Base-by-base conservation (phyloP, 2,113 vertebrate species). In the Orthonyx spaldingii region DNA sequence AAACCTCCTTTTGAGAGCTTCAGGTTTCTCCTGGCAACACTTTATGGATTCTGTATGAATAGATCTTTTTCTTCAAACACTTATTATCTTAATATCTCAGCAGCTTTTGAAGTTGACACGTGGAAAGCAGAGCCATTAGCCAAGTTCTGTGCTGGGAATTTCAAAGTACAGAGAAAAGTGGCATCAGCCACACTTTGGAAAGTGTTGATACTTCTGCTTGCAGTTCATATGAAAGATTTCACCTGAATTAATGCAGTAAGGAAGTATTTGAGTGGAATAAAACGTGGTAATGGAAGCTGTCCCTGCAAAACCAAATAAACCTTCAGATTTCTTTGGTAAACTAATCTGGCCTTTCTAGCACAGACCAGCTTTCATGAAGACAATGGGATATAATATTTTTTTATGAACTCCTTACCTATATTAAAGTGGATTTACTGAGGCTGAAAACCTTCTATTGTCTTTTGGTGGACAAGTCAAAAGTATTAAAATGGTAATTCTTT, bases 401-500 rank as follows among this genome's bases (percentile, higher is more conserved):
- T 93, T 76, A 84, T 83, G 65, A 93, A 94, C 96, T 87, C 80
- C 93, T 97, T 94, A 93, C 75, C 76, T 96, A 77, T 64, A 96
- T 96, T 97, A 84, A 96, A 95, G 87, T 95, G 75, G 92, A 97
- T 97, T 97, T 97, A 86, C 63, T 39, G 85, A 82, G 72, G 72
- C 96, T 97, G 90, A 96, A 97, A 87, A 71, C 74, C 77, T 93
- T 76, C 90, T 59, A 47, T 96, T 97, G 96, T 97, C 93, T 95
- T 84, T 94, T 94, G 16, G 52, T 80, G 82, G 94, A 90, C 26
- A 27, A 97, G 93, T 96, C 90, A 92, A 93, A 95, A 91, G 78
- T 92, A 97, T 98, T 98, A 98, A 97, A 97, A 98, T 96, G 92
- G 88, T 97, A 97, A 97, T 98, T 96, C 95, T 89, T 86, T 77